phyloP scores from a whole-genome alignment of 2,888 invertebrate species.

The Drosophila aldrichi region DNA sequence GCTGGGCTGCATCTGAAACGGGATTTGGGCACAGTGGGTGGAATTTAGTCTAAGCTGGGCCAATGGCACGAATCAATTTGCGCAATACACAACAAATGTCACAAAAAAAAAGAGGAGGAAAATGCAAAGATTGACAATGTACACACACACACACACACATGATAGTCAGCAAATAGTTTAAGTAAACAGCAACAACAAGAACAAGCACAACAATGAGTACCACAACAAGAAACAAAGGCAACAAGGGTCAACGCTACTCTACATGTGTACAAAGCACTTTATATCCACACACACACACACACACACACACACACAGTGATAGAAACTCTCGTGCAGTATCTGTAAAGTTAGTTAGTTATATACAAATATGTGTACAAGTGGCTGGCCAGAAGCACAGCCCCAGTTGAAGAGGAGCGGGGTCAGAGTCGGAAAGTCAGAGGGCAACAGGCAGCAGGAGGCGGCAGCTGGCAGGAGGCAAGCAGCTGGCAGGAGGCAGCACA shows the following conservation, averaged over 20 bases:
- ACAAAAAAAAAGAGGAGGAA: slow-evolving; percentile 26
- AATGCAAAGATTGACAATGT: slow-evolving; percentile 22
- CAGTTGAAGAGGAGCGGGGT: neutral
- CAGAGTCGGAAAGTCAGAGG: slow-evolving; percentile 29
- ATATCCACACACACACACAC: slow-evolving; percentile 27
- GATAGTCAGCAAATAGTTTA: slow-evolving; percentile 66
- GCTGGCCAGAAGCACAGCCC: slow-evolving; percentile 30
- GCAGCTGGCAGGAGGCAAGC: too few species aligned
- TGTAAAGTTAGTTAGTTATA: slow-evolving; percentile 68
- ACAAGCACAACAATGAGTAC: slow-evolving; percentile 14
- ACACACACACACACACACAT: slow-evolving; percentile 18
- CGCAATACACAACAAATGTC: slow-evolving; percentile 46
- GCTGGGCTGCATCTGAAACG: neutral
- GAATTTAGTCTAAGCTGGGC: slow-evolving; percentile 10
- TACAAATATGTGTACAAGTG: slow-evolving; percentile 71
- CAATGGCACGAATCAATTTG: slow-evolving; percentile 56
- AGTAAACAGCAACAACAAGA: slow-evolving; percentile 48
- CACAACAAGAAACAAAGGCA: slow-evolving; percentile 44
- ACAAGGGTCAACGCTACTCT: slow-evolving; percentile 52
- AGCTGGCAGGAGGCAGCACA: neutral
- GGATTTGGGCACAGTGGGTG: neutral
- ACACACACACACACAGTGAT: neutral
- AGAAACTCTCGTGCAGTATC: slow-evolving; percentile 7
- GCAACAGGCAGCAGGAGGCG: neutral
- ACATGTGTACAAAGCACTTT: slow-evolving; percentile 67